phyloP scores from a whole-genome alignment of 2,888 invertebrate species.

The Periphyllus acericola region DNA sequence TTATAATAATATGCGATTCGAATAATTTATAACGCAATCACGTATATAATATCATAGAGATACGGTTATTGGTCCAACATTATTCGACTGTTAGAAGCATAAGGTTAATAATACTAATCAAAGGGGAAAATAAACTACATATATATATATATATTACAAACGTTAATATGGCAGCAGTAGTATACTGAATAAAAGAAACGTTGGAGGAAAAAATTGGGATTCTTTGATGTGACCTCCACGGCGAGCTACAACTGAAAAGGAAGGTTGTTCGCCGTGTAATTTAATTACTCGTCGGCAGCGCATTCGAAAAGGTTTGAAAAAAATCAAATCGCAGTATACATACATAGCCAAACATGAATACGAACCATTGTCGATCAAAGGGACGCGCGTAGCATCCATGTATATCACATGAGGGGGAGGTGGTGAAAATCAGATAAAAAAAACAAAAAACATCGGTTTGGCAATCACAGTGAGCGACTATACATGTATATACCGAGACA shows the following conservation, averaged over 20 bases:
- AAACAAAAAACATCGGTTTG: neutral
- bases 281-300: neutral
- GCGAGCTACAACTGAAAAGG: neutral
- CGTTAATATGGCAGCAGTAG: neutral
- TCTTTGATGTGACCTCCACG: constrained; percentile 6
- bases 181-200: neutral
- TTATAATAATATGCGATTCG: neutral
- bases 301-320: neutral
- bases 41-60: neutral
- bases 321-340: neutral
- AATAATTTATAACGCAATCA: neutral
- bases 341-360: neutral
- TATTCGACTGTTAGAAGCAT: no score
- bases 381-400: neutral
- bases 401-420: neutral
- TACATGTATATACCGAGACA: no score
- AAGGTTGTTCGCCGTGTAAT: neutral
- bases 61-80: no score
- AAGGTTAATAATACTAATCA: no score
- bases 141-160: no score
- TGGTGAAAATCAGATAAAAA: constrained; percentile 5
- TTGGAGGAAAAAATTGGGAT: neutral
- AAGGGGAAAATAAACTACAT: no score
- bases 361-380: constrained; percentile 15
- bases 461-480: neutral